These are phyloP conservation scores for Symphodus melops DNA, from an alignment of 2,113 vertebrate species.

Conservation along the genomic window DNA sequence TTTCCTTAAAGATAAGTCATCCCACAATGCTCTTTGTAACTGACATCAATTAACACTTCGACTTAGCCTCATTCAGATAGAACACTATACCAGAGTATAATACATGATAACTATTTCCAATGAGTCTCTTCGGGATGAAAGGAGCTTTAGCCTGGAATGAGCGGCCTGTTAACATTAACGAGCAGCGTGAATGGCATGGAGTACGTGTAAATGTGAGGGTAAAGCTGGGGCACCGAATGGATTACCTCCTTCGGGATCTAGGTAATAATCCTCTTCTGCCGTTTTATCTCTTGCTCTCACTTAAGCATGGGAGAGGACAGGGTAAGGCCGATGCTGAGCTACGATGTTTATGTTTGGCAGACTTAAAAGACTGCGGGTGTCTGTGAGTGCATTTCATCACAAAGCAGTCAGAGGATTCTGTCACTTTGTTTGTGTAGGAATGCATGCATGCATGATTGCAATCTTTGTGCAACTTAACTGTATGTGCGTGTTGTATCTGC, in stretches of 20 bases:
- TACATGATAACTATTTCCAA: slow-evolving; percentile 34
- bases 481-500: too few species aligned
- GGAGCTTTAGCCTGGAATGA: slow-evolving; percentile 26
- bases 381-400: slow-evolving; percentile 1
- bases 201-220: slow-evolving; percentile 37
- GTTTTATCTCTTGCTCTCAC: slow-evolving; percentile 60
- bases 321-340: slow-evolving; percentile 8
- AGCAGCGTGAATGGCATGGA: slow-evolving; percentile 21
- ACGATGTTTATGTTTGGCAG: not conserved
- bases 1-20: not conserved
- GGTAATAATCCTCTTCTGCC: slow-evolving; percentile 65
- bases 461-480: not conserved
- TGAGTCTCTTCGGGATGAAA: slow-evolving; percentile 29
- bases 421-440: not conserved
- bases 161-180: slow-evolving; percentile 40
- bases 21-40: not conserved
- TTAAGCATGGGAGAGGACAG: slow-evolving; percentile 29
- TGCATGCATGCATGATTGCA: not conserved
- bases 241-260: slow-evolving; percentile 57
- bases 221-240: slow-evolving; percentile 45
- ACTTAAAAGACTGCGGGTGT: not conserved
- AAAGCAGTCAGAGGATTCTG: not conserved
- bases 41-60: slow-evolving; percentile 57
- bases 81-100: slow-evolving; percentile 15
- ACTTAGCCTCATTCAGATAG: slow-evolving; percentile 23